Evolutionary conservation across 2,888 invertebrate genomes (phyloP).

Genomic region (Agrenia bidenticulata): DNA sequence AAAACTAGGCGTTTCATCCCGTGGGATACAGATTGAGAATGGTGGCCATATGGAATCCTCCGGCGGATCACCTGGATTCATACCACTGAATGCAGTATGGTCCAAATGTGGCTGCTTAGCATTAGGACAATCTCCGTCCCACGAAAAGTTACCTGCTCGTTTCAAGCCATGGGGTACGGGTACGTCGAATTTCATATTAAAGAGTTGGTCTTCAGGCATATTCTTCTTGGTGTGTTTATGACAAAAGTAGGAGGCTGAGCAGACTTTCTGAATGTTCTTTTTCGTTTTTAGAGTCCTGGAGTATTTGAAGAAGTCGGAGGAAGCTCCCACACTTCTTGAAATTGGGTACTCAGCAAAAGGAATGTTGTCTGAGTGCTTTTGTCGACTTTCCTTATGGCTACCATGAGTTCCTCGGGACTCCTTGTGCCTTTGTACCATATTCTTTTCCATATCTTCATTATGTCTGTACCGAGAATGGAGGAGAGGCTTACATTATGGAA

Average conservation of each 20-base stretch:
- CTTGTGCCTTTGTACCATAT: constrained; percentile 63
- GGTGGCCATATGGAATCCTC: constrained; percentile 63
- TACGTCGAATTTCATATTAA: constrained; percentile 4
- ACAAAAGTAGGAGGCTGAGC: no score
- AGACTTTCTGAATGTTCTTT: background rate
- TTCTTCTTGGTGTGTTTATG: no score
- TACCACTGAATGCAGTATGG: constrained; percentile 7
- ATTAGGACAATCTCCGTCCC: constrained; percentile 62
- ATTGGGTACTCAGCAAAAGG: background rate
- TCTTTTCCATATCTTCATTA: constrained; percentile 79
- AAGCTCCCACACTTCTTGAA: background rate
- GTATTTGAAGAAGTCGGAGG: constrained; percentile 1
- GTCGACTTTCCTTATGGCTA: constrained; percentile 41
- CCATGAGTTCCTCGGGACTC: constrained; percentile 37
- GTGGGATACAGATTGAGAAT: constrained; percentile 61
- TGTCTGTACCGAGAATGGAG: constrained; percentile 62
- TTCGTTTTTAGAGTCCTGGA: background rate
- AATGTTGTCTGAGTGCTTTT: constrained; percentile 34
- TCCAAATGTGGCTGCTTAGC: constrained; percentile 61
- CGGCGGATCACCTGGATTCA: background rate
- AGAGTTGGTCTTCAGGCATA: no score
- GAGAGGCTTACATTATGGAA: no score
- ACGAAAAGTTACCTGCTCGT: constrained; percentile 64
- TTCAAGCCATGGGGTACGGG: constrained; percentile 62
- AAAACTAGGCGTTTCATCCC: constrained; percentile 54